A percentile compares a stretch with the other conserved stretches of the same genome.
phyloP scores from a whole-genome alignment of 2,888 invertebrate species.

The Drosophila robusta region DNA sequence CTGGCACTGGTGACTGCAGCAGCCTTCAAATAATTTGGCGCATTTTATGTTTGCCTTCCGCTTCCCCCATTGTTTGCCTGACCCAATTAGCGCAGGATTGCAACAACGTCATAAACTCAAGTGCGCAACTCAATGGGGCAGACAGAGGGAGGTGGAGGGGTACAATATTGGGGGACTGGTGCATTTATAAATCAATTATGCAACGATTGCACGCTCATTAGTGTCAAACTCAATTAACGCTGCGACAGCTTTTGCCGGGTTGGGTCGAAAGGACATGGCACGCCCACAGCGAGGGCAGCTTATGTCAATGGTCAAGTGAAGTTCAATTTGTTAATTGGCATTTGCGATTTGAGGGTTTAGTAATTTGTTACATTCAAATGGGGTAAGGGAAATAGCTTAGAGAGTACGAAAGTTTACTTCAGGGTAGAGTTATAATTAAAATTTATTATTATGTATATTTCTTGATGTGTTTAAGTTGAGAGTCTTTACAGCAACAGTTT shows the following conservation, averaged over 20 bases:
- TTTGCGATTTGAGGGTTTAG: conserved; percentile 15
- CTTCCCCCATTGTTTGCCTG: conserved; percentile 64
- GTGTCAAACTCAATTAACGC: conserved; percentile 81
- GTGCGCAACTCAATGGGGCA: conserved; percentile 47
- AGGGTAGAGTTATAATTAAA: neutral
- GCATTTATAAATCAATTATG: conserved; percentile 81
- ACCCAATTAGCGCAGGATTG: conserved; percentile 70
- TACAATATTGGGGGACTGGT: conserved; percentile 17
- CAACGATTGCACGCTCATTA: conserved; percentile 80
- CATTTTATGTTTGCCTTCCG: conserved; percentile 19
- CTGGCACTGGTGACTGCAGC: conserved; percentile 20
- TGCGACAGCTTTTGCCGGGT: conserved; percentile 63
- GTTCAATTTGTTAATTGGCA: conserved; percentile 52
- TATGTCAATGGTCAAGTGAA: conserved; percentile 28
- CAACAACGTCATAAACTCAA: conserved; percentile 76
- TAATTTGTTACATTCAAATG: neutral
- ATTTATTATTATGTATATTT: neutral
- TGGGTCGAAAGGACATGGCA: conserved; percentile 4
- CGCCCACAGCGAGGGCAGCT: conserved; percentile 9
- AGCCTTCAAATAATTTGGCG: conserved; percentile 49
- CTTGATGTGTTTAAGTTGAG: neutral
- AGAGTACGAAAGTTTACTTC: neutral
- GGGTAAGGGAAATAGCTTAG: neutral
- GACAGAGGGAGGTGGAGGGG: neutral
- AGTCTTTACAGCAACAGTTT: no score